Evolutionary conservation across 2,797 vertebrate genomes (phyloP), one percentile per base, ranked within the genome.

Genomic region (Rhynchonycteris naso): DNA sequence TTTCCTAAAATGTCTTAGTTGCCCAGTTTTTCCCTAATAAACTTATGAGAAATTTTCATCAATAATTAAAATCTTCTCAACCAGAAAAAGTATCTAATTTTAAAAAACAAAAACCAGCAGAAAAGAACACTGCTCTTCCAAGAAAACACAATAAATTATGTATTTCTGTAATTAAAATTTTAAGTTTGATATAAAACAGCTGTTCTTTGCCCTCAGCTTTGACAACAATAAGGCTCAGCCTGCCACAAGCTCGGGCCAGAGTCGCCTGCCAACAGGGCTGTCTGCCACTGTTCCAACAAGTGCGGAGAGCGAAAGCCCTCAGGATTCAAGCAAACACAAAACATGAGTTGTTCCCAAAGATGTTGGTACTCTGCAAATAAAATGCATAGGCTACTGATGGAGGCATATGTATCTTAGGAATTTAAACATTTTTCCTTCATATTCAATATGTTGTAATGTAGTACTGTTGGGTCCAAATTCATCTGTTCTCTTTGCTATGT

Each of bases 241-340:
- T 74, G 91, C 94, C 91, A 78, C 58, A 80, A 90, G 85, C 66
- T 54, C 35, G 91, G 66, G 76, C 82, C 88, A 88, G 28, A 0
- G 0, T 87, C 71, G 0, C 93, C 92, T 96, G 97, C 97, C 97
- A 97, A 91, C 61, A 97, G 38, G 4, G 94, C 69, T 38, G 59
- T 47, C 90, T 95, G 93, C 94, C 94, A 98, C 56, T 96, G 95
- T 96, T 90, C 86, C 85, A 95, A 94, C 0, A 43, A 96, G 35
- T 33, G 47, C 94, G 75, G 3, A 91, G 96, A 97, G 96, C 21
- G 82, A 93, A 97, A 94, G 89, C 79, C 75, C 50, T 85, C 24
- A 65, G 58, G n/a, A 85, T 18, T 82, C 59, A 59, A 95, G 87
- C 79, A 76, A 96, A 74, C 61, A 85, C 90, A 95, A 93, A 97